Evolutionary conservation across 2,888 invertebrate species (phyloP).

Genomic region (Fissipunctia ypsillon): DNA sequence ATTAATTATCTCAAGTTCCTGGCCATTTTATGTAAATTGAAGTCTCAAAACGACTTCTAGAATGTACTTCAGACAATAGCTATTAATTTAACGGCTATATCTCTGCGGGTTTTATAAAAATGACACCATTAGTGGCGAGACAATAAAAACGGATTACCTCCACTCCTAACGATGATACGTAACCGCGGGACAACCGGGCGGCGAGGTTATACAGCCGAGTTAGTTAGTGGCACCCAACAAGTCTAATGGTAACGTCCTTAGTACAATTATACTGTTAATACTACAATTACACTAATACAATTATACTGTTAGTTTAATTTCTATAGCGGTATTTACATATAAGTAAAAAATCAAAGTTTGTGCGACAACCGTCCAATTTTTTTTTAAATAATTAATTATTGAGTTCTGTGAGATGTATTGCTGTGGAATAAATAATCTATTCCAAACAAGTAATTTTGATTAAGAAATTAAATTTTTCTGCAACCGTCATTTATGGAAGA

Average conservation of each 20-base stretch:
- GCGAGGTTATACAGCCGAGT: conserved; percentile 19
- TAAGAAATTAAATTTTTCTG: not conserved
- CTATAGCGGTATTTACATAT: not conserved
- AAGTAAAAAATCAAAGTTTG: not conserved
- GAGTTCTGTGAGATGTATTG: not conserved
- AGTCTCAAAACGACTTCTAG: conserved; percentile 15
- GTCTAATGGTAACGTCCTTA: not conserved
- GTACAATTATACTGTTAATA: not conserved
- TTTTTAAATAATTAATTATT: not conserved
- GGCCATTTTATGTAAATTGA: not conserved
- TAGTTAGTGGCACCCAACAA: not conserved
- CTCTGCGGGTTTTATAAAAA: conserved; percentile 70
- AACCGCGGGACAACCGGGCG: conserved; percentile 64
- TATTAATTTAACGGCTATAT: conserved; percentile 64
- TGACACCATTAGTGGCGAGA: conserved; percentile 79
- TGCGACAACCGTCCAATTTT: not conserved
- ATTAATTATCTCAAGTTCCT: conserved; percentile 2
- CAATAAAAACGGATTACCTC: conserved; percentile 84
- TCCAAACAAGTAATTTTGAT: not conserved
- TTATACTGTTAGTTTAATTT: too few species aligned
- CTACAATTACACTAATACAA: too few species aligned
- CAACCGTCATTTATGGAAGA: not conserved
- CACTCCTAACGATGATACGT: conserved; percentile 66
- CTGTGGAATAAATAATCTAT: not conserved
- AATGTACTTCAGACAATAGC: conserved; percentile 11